Conservation (phyloP, 2,888 invertebrate species). For the Brenthis ino region DNA sequence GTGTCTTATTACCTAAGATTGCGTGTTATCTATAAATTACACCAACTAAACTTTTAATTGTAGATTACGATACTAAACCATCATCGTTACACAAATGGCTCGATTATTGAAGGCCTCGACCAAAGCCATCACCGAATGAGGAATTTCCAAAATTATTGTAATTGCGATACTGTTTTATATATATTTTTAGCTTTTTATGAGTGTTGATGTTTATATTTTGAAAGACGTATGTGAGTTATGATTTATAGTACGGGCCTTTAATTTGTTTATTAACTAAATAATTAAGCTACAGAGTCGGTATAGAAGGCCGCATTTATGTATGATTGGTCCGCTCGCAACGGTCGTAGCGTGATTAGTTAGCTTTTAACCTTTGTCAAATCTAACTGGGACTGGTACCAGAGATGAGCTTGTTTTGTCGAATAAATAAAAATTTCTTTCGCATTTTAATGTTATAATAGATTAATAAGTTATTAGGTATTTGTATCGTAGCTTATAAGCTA, state of each 20-base stretch:
- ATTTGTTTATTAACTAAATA: constrained; percentile 6
- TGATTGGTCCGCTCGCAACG: background rate
- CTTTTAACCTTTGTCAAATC: too few species aligned
- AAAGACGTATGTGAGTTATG: background rate
- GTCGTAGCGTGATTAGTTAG: too few species aligned
- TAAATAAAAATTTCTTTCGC: too few species aligned
- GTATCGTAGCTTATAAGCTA: too few species aligned
- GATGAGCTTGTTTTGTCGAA: too few species aligned
- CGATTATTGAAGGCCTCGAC: constrained; percentile 20
- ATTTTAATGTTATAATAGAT: too few species aligned
- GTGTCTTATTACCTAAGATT: background rate
- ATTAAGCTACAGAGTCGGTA: background rate
- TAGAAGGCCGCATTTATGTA: background rate
- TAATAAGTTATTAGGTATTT: too few species aligned
- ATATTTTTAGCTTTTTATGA: constrained; percentile 12
- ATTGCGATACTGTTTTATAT: constrained; percentile 19
- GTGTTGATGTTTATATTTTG: constrained; percentile 4
- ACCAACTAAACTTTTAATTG: constrained; percentile 27
- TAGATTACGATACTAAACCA: constrained; percentile 24
- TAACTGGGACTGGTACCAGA: too few species aligned
- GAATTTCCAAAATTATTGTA: constrained; percentile 25
- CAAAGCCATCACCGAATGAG: constrained; percentile 23
- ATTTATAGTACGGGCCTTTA: background rate
- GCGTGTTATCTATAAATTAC: constrained; percentile 17
- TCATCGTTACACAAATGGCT: constrained; percentile 24